Base-by-base conservation (phyloP, 2,797 vertebrate genomes). In the Gymnoscopelus microlampas region DNA sequence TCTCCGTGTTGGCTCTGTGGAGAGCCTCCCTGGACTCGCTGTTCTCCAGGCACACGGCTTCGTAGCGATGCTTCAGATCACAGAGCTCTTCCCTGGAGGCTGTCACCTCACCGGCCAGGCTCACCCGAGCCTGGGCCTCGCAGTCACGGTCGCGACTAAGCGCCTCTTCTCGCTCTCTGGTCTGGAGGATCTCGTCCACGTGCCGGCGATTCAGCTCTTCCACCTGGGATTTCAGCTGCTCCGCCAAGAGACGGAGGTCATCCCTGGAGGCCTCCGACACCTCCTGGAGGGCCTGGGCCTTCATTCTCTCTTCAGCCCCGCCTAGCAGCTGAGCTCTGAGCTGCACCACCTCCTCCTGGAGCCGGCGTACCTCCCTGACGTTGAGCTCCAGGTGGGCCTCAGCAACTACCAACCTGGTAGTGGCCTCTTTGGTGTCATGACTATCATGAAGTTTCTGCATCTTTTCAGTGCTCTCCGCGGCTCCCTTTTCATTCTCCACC, bases 191-290 rank as follows among this genome's bases (percentile, higher is more conserved):
- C 76, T 98, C 95, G 14, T 95, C 92, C 10, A 97, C 87, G 0
- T 97, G 95, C 26, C 80, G 89, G 60, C 94, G 92, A 85, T 96
- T 97, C 12, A 97, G 93, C 64, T 92, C 92, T 78, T 97, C 95
- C 0, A 85, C 95, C 74, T 97, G 96, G 56, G 87, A 92, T 74
- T 94, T 94, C 1, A 94, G 89, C 57, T 94, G 92, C 75, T 96
- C 94, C 0, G 91, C 86, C 39, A 96, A 87, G 0, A 10, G 62
- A 49, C 89, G 91, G 35, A 98, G 94, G 73, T 98, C 95, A 26
- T 89, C 87, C 68, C 94, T 82, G 47, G 92, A 88, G 11, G 85
- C 71, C 78, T 94, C 93, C 0, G 91, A 80, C 67, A 95, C 81
- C 19, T 91, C 88, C 75, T 96, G 93, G 66, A 95, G 89, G 24